Percentiles rank a stretch among this genome's conserved stretches.
Evolutionary conservation across 2,113 vertebrate species (phyloP).

Genomic region (Cottus gobio): DNA sequence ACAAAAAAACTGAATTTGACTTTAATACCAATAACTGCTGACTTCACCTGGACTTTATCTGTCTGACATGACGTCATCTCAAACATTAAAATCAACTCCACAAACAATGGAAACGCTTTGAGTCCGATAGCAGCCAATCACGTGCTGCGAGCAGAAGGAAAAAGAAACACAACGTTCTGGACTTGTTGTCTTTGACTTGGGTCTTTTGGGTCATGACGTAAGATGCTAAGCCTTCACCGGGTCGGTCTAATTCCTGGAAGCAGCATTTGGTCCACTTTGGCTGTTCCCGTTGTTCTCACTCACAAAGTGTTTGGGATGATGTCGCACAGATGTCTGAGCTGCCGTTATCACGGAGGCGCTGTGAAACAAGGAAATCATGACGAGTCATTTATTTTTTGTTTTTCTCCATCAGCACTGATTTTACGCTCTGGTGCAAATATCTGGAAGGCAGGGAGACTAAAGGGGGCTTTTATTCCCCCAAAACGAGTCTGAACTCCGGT

Average conservation of each 20-base stretch:
- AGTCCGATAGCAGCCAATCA: too few relatives aligned
- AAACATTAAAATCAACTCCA: background rate
- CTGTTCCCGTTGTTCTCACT: background rate
- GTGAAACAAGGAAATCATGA: slow-evolving; percentile 53
- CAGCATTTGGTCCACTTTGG: slow-evolving; percentile 6
- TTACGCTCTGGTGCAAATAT: slow-evolving; percentile 37
- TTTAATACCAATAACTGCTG: background rate
- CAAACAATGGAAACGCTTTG: background rate
- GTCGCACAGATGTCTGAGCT: slow-evolving; percentile 50
- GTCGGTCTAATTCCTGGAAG: slow-evolving; percentile 13
- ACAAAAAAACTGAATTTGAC: background rate
- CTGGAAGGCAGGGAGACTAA: slow-evolving; percentile 19
- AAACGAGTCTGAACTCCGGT: slow-evolving; percentile 25
- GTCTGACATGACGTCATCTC: background rate
- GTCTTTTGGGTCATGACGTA: too few relatives aligned
- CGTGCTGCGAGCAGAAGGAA: too few relatives aligned
- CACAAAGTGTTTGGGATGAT: slow-evolving; percentile 13
- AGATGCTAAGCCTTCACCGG: background rate
- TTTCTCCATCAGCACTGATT: slow-evolving; percentile 49
- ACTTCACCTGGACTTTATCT: background rate
- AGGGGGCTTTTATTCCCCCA: slow-evolving; percentile 18
- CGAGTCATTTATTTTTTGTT: slow-evolving; percentile 22
- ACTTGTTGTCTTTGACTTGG: background rate
- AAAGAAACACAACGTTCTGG: too few relatives aligned
- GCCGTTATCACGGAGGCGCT: slow-evolving; percentile 32